Evolutionary conservation across 2,888 invertebrate genomes (phyloP).

Genomic region (Hemicrepidius hirtus): DNA sequence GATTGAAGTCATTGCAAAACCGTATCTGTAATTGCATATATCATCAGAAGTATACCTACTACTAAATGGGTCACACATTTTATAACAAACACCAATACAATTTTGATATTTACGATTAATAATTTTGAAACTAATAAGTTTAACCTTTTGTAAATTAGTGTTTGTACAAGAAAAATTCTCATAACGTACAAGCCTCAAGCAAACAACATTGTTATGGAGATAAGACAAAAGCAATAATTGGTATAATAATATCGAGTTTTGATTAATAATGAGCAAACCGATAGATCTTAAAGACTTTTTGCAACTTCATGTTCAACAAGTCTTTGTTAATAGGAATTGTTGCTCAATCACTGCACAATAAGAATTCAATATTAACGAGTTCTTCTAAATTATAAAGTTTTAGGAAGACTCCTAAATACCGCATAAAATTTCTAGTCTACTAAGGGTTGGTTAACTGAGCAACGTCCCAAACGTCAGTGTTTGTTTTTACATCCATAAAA

Average conservation of each 20-base stretch:
- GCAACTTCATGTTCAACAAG: background rate
- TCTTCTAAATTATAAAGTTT: too few relatives aligned
- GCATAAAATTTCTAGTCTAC: too few relatives aligned
- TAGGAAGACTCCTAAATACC: too few relatives aligned
- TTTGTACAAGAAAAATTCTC: background rate
- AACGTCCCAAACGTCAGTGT: too few relatives aligned
- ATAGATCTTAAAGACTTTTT: background rate
- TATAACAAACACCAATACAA: slow-evolving; percentile 10
- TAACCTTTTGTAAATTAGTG: slow-evolving; percentile 16
- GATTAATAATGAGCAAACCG: slow-evolving; percentile 21
- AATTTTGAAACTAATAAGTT: slow-evolving; percentile 25
- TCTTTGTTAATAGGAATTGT: too few relatives aligned
- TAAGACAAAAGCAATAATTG: slow-evolving; percentile 17
- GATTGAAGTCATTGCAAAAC: slow-evolving; percentile 50
- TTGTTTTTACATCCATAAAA: too few relatives aligned
- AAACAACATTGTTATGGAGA: slow-evolving; percentile 22
- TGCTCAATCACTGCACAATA: too few relatives aligned
- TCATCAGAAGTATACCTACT: slow-evolving; percentile 17
- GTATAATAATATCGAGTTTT: background rate
- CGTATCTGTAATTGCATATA: slow-evolving; percentile 35
- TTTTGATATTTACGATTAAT: slow-evolving; percentile 17
- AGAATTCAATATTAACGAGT: too few relatives aligned
- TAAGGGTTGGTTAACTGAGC: too few relatives aligned
- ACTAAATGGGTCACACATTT: slow-evolving; percentile 26
- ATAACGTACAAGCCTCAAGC: slow-evolving; percentile 7